Base-by-base conservation (phyloP, 2,113 vertebrate species). In the Pitta sordida region DNA sequence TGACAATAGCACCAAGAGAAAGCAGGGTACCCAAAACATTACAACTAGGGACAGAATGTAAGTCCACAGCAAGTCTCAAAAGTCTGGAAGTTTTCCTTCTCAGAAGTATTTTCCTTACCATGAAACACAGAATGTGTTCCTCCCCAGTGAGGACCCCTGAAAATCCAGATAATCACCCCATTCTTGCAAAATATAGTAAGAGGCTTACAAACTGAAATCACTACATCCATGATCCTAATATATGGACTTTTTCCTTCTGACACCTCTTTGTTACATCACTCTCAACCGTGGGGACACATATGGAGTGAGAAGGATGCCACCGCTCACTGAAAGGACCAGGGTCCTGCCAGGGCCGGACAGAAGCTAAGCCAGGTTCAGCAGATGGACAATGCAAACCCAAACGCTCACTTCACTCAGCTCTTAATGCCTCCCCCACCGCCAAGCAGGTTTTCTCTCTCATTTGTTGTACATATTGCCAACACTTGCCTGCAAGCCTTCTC, bases 311-410 rank as follows among this genome's bases (percentile, higher is more conserved):
- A 69, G 43, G 20, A 32, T 19, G 2, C 76, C 16, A 14, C 63
- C 0, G 0, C 20, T 19, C 64, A 46, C 34, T 0, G 0, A 74
- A 60, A 34, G 39, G 52, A 43, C 43, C 83, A 60, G 34, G 46
- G n/a, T 34, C 14, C 69, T 68, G 86, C 74, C 59, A n/a, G 67
- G 41, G 69, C 64, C 34, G 30, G 41, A 8, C 62, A 88, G 62
- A 56, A 68, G 19, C 39, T 51, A 51, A 68, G 46, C 41, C 49
- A 76, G 65, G 49, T 26, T 71, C 63, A 46, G 58, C 65, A 79
- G 73, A 63, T 36, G 60, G 83, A 65, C 93, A 83, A 74, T 11
- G 29, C 86, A 90, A 90, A 70, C 59, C 32, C 63, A 69, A 77
- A 70, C 68, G 21, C 49, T n/a, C 37, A 8, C 15, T 18, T 55